Percentiles rank a stretch among this genome's conserved stretches.
Conservation (phyloP, 2,888 invertebrate genomes). For the Marronus borbonicus region DNA sequence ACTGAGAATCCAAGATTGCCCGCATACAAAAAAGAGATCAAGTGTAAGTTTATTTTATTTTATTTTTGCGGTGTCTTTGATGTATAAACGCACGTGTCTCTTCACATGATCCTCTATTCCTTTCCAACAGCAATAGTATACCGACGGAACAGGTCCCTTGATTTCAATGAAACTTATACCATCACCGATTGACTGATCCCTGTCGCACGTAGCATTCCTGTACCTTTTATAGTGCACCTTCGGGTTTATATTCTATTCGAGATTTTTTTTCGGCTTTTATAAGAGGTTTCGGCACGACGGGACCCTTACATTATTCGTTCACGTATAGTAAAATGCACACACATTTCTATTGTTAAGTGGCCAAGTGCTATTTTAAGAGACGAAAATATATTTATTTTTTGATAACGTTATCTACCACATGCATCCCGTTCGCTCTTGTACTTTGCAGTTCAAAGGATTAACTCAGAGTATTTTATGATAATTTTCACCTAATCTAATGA, state of each 20-base stretch:
- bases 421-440: neutral
- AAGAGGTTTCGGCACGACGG: neutral
- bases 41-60: constrained; percentile 37
- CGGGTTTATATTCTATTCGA: constrained; percentile 3
- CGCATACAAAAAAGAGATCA: constrained; percentile 23
- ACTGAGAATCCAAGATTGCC: constrained; percentile 23
- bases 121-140: neutral
- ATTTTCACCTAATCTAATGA: neutral
- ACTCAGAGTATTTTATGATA: neutral
- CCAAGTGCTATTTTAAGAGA: constrained; percentile 25
- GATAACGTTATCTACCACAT: constrained; percentile 35
- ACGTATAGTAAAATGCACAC: neutral
- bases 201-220: constrained; percentile 13
- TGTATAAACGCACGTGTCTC: constrained; percentile 20
- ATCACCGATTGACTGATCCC: constrained; percentile 19
- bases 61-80: constrained; percentile 25
- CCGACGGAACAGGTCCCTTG: constrained; percentile 37
- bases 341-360: constrained; percentile 21
- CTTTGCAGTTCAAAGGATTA: neutral
- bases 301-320: constrained; percentile 1
- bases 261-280: constrained; percentile 6
- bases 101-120: neutral
- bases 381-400: constrained; percentile 31
- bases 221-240: constrained; percentile 2
- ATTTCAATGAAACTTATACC: constrained; percentile 17